Percentiles rank a stretch among this genome's conserved stretches.
Evolutionary conservation across 2,797 vertebrate species (phyloP).

Genomic region (Sebastes kiyomatsui): DNA sequence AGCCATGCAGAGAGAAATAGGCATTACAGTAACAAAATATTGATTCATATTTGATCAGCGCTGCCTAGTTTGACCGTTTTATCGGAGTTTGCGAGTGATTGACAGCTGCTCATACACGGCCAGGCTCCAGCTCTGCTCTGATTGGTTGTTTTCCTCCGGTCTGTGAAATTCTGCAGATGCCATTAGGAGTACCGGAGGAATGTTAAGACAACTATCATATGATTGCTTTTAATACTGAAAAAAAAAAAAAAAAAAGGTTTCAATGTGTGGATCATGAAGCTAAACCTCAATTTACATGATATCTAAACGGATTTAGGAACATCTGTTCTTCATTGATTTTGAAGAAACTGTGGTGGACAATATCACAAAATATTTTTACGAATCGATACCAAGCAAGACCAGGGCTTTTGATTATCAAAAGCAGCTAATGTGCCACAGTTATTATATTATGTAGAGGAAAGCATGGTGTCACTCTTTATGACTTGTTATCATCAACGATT

Average conservation of each 20-base stretch:
- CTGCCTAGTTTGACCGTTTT: too few relatives aligned
- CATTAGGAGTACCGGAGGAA: background rate
- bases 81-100: too few relatives aligned
- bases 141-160: too few relatives aligned
- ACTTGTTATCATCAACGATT: background rate
- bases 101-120: rapidly evolving
- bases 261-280: background rate
- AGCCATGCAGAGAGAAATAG: too few relatives aligned
- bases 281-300: background rate
- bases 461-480: too few relatives aligned
- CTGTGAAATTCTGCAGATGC: rapidly evolving
- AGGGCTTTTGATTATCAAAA: background rate
- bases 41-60: too few relatives aligned
- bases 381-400: background rate
- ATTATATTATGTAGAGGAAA: too few relatives aligned
- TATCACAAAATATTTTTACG: too few relatives aligned
- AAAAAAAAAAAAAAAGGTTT: background rate
- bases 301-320: background rate
- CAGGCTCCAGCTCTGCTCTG: too few relatives aligned
- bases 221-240: background rate
- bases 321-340: background rate
- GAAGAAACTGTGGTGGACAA: background rate
- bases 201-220: background rate
- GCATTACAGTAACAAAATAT: too few relatives aligned
- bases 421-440: background rate